Conservation (phyloP, 2,797 vertebrate species). For the Gallirallus australis region DNA sequence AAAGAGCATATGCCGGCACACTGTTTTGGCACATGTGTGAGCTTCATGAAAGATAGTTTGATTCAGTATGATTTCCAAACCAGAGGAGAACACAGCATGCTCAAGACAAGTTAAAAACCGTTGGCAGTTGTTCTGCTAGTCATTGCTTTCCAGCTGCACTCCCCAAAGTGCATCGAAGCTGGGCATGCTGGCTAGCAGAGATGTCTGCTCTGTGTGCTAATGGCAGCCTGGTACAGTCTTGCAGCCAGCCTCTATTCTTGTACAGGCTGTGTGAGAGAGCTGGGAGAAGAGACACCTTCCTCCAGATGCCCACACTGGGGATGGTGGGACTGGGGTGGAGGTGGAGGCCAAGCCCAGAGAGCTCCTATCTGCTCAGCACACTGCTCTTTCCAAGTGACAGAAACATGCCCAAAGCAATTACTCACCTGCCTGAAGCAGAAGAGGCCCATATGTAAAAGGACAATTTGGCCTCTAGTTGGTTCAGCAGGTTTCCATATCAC, state of each 20-base stretch:
- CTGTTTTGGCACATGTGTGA: background rate
- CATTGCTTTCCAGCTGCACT: background rate
- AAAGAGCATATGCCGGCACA: background rate
- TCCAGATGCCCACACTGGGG: background rate
- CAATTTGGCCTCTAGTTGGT: background rate
- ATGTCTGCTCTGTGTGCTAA: background rate
- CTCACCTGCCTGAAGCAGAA: slow-evolving; percentile 15
- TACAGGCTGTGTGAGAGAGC: too few relatives aligned
- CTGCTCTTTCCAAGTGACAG: slow-evolving; percentile 47
- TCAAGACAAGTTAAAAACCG: background rate
- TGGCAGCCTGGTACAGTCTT: rapidly evolving
- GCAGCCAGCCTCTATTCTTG: rapidly evolving
- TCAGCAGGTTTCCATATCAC: background rate
- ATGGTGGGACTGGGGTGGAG: rapidly evolving
- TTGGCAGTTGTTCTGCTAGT: background rate
- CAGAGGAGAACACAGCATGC: background rate
- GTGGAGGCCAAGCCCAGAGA: rapidly evolving
- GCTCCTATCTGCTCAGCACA: rapidly evolving
- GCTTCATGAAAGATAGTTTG: background rate
- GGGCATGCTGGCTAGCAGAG: rapidly evolving
- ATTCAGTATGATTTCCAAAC: background rate
- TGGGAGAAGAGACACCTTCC: background rate
- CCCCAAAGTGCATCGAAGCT: rapidly evolving
- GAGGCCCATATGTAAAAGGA: background rate
- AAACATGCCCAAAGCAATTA: slow-evolving; percentile 19